These are phyloP conservation scores for Mactromeris polynyma DNA, from an alignment of 2,888 invertebrate species.

Conservation along the genomic window DNA sequence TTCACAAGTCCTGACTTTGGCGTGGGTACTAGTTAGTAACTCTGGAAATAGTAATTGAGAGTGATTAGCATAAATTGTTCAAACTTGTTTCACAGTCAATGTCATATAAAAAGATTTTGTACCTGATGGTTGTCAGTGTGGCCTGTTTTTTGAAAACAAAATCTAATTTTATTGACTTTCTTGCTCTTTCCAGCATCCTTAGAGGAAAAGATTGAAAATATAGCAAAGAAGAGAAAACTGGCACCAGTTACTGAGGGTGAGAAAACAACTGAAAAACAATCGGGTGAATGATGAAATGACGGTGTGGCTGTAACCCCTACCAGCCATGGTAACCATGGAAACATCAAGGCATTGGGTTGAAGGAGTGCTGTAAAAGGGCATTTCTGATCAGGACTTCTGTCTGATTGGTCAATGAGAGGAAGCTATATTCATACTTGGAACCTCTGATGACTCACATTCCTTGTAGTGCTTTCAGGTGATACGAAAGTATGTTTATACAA, in stretches of 20 bases:
- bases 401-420: background rate
- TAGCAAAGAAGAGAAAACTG: constrained; percentile 89
- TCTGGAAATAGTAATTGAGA: too few relatives aligned
- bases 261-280: background rate
- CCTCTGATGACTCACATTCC: background rate
- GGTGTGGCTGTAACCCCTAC: background rate
- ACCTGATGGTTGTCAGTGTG: background rate
- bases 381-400: background rate
- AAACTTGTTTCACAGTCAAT: too few relatives aligned
- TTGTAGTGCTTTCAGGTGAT: background rate
- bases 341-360: background rate
- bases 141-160: too few relatives aligned
- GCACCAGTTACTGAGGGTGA: constrained; percentile 58
- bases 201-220: constrained; percentile 93
- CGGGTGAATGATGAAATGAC: constrained; percentile 17
- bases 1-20: too few relatives aligned
- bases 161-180: background rate
- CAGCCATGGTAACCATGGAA: background rate
- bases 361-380: background rate
- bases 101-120: background rate
- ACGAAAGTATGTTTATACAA: background rate
- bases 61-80: too few relatives aligned
- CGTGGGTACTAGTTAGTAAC: too few relatives aligned
- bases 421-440: background rate
- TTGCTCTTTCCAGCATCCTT: constrained; percentile 90